These are phyloP conservation scores for Drepana falcataria DNA, from an alignment of 2,888 invertebrate species.

Conservation along the genomic window DNA sequence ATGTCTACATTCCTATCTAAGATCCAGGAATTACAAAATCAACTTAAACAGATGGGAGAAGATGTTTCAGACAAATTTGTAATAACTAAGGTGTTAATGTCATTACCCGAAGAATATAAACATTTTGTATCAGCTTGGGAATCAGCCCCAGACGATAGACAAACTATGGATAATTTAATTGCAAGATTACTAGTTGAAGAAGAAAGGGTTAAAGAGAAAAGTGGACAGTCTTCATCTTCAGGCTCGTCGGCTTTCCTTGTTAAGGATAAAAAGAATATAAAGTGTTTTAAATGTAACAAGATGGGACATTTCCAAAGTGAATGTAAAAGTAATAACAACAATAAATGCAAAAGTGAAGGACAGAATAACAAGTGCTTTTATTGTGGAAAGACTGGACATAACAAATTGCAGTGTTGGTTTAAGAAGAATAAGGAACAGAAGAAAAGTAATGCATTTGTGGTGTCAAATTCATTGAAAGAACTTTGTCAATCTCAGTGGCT, in stretches of 20 bases:
- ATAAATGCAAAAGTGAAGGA: neutral
- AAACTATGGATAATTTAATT: neutral
- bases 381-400: slow-evolving; percentile 11
- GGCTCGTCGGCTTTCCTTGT: neutral
- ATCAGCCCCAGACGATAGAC: no score
- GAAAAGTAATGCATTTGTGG: slow-evolving; percentile 16
- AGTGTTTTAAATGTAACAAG: neutral
- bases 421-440: slow-evolving; percentile 7
- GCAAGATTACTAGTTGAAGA: neutral
- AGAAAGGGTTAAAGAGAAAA: neutral
- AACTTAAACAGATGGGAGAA: slow-evolving; percentile 6
- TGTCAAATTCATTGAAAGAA: slow-evolving; percentile 2
- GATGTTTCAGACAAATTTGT: no score
- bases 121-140: no score
- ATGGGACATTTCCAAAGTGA: slow-evolving; percentile 7
- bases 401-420: slow-evolving; percentile 9
- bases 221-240: neutral
- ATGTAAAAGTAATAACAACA: slow-evolving; percentile 6
- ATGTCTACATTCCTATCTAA: slow-evolving; percentile 12
- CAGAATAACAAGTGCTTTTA: slow-evolving; percentile 9
- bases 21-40: slow-evolving; percentile 8
- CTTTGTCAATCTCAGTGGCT: slow-evolving; percentile 14
- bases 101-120: no score
- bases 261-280: no score
- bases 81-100: no score